These are phyloP conservation scores for Antheraea mylitta DNA, from an alignment of 1,140 invertebrate species.

Conservation along the genomic window DNA sequence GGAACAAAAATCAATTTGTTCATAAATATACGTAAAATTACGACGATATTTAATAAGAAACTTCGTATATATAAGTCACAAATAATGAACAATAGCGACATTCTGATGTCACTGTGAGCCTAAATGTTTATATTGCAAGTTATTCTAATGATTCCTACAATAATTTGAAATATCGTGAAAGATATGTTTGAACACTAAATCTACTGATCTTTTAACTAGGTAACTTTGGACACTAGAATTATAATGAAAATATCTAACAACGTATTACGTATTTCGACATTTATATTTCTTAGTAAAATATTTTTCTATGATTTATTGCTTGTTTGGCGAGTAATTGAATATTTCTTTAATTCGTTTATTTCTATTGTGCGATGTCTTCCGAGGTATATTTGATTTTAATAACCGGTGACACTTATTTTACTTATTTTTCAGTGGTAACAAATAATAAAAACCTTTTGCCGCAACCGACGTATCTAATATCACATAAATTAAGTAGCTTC, in stretches of 20 bases:
- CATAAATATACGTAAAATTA: not conserved
- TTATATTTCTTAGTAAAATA: not conserved
- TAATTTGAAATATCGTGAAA: conserved; percentile 5
- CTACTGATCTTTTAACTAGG: not conserved
- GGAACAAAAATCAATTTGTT: conserved; percentile 10
- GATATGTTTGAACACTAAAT: conserved; percentile 5
- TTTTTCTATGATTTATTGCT: not conserved
- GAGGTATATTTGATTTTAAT: not conserved
- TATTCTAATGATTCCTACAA: too few species aligned
- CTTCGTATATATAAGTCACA: too few species aligned
- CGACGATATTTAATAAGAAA: not conserved
- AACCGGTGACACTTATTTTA: too few species aligned
- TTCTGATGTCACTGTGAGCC: too few species aligned
- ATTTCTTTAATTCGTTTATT: not conserved
- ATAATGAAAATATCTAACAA: not conserved
- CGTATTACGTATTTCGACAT: not conserved
- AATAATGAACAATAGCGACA: too few species aligned
- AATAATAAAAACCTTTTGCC: not conserved
- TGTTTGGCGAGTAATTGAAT: not conserved
- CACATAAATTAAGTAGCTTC: not conserved
- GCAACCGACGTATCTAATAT: not conserved
- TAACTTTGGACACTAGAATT: not conserved
- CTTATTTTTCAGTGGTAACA: not conserved
- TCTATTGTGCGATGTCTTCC: not conserved
- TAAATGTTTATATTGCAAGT: too few species aligned